Percentiles rank a stretch among this genome's conserved stretches.
Evolutionary conservation across 2,888 invertebrate genomes (phyloP).

Genomic region (Bhutanitis thaidina): DNA sequence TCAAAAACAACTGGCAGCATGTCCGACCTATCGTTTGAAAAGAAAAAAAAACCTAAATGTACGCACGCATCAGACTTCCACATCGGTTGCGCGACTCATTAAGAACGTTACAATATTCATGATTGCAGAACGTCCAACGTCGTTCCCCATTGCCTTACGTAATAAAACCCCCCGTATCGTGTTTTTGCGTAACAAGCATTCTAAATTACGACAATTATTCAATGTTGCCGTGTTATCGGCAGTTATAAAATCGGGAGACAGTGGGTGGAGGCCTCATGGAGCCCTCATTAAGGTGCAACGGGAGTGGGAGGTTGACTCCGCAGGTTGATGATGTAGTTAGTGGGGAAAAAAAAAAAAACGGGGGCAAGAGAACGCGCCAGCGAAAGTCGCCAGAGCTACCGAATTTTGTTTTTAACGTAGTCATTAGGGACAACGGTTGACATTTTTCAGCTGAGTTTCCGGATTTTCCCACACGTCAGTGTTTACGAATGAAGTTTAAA

Average conservation of each 20-base stretch:
- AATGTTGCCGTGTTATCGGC: slow-evolving; percentile 73
- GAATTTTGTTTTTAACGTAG: slow-evolving; percentile 15
- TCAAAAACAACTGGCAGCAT: slow-evolving; percentile 14
- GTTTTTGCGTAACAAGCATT: slow-evolving; percentile 69
- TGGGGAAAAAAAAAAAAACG: slow-evolving; percentile 27
- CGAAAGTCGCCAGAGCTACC: slow-evolving; percentile 22
- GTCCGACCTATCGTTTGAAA: slow-evolving; percentile 19
- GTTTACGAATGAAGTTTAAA: background rate
- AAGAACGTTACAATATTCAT: slow-evolving; percentile 18
- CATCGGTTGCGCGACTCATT: slow-evolving; percentile 14
- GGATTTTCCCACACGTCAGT: background rate
- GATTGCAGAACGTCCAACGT: slow-evolving; percentile 27
- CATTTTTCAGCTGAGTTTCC: slow-evolving; percentile 2
- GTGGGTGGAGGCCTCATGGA: slow-evolving; percentile 36
- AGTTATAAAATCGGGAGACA: slow-evolving; percentile 66
- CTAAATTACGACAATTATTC: slow-evolving; percentile 78
- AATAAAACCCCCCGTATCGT: slow-evolving; percentile 60
- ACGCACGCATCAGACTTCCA: slow-evolving; percentile 4
- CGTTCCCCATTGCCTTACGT: slow-evolving; percentile 50
- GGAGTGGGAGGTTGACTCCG: slow-evolving; percentile 25
- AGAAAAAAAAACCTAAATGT: slow-evolving; percentile 14
- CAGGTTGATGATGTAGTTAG: slow-evolving; percentile 35
- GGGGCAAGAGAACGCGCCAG: slow-evolving; percentile 29
- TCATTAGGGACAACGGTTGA: slow-evolving; percentile 12
- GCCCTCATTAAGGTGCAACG: slow-evolving; percentile 59